phyloP scores from a whole-genome alignment of 2,888 invertebrate genomes.

The Taphrorychus bicolor region DNA sequence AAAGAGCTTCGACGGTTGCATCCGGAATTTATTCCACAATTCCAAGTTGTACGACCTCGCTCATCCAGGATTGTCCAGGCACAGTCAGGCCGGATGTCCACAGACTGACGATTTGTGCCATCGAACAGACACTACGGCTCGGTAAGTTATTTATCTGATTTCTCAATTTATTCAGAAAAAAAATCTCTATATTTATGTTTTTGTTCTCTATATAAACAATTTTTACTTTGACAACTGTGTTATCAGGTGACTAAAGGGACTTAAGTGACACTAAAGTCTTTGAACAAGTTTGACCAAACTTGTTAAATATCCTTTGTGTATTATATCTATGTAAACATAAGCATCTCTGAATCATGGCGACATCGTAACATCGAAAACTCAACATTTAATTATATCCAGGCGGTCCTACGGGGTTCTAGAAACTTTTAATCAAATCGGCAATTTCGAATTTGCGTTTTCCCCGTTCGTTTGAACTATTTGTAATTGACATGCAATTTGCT shows the following conservation, averaged over 20 bases:
- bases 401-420: no score
- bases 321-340: no score
- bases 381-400: no score
- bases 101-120: conserved; percentile 93
- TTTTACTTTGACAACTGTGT: no score
- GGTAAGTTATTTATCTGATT: no score
- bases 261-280: no score
- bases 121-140: conserved; percentile 82
- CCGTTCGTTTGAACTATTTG: neutral
- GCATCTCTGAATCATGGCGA: no score
- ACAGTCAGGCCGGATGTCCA: conserved; percentile 89
- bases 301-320: no score
- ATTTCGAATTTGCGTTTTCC: neutral
- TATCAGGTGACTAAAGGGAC: no score
- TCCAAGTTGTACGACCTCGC: conserved; percentile 95
- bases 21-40: conserved; percentile 94
- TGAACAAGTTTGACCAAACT: no score
- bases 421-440: neutral
- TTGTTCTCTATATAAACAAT: neutral
- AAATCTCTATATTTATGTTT: neutral
- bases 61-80: conserved; percentile 86
- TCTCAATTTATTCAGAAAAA: no score
- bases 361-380: no score
- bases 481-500: neutral
- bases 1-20: conserved; percentile 94